Evolutionary conservation across 2,113 vertebrate genomes (phyloP), one percentile per base, ranked within the genome.

Genomic region (Tupaia chinensis): DNA sequence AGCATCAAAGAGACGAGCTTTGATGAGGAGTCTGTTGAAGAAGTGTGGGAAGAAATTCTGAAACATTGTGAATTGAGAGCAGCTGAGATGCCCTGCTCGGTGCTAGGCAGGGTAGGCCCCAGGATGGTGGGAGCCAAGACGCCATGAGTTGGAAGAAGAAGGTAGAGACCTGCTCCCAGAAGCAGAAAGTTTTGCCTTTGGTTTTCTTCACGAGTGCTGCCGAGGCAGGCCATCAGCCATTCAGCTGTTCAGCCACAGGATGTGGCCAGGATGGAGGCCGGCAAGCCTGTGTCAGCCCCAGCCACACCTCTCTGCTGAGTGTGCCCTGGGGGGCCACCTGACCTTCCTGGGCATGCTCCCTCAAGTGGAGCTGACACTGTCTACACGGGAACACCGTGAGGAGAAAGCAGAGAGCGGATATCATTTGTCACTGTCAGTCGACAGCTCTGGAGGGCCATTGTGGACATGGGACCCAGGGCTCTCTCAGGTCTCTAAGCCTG

Each of bases 41-140:
- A 15, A 3, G 32, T 8, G 27, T n/a, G 27, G 29, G 16, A 27
- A 19, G 13, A 54, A n/a, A 10, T 61, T 81, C 69, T 17, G 11
- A 68, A 23, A 61, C 27, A 3, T 2, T 80, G 16, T 8, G 22
- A 23, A 2, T 61, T 66, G 15, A 63, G 25, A 27, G 6, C 10
- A 29, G 4, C 8, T 5, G 9, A 44, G 11, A 16, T 27, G 6
- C 7, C 1, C 0, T 12, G 20, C 19, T 58, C n/a, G 14, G 60
- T 27, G 9, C 66, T 20, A 11, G 65, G 23, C 15, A 1, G 56
- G 4, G 17, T 11, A 34, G 25, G 4, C 22, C 6, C 61, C 3
- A 3, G 14, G 3, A 2, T 0, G 16, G 3, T 44, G 70, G 56
- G 27, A n/a, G 34, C 81, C 15, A 9, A 25, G 53, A 23, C 0